A percentile compares a stretch with the other conserved stretches of the same genome.
Conservation (phyloP, 2,797 vertebrate species). For the Cuculus canorus region DNA sequence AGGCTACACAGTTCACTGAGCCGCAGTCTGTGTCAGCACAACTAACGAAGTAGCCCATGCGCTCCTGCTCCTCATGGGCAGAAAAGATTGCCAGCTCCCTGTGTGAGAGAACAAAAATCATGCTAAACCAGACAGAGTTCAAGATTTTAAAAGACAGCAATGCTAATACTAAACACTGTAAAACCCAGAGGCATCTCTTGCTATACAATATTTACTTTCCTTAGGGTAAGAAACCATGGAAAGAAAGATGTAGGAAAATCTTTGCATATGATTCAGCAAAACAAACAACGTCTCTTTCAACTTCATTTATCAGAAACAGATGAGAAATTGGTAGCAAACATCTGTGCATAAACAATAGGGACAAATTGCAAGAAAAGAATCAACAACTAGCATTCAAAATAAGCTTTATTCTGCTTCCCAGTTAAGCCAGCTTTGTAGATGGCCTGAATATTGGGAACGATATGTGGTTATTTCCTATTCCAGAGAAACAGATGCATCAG, state of each 20-base stretch:
- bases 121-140: neutral
- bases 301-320: neutral
- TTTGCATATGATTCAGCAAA: neutral
- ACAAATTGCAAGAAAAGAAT: neutral
- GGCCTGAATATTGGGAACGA: neutral
- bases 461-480: neutral
- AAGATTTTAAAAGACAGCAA: neutral
- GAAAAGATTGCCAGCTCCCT: neutral
- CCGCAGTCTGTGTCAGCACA: neutral
- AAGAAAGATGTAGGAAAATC: neutral
- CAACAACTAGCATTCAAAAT: neutral
- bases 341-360: neutral
- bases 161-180: neutral
- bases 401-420: conserved; percentile 3
- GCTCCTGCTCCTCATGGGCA: neutral
- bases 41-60: neutral
- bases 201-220: neutral
- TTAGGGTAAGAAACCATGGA: neutral
- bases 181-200: neutral
- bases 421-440: neutral
- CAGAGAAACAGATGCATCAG: neutral
- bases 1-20: neutral
- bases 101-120: neutral
- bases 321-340: neutral
- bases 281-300: neutral